Conservation (phyloP, 2,113 vertebrate genomes). For the Cyphomyrus discorhynchus region DNA sequence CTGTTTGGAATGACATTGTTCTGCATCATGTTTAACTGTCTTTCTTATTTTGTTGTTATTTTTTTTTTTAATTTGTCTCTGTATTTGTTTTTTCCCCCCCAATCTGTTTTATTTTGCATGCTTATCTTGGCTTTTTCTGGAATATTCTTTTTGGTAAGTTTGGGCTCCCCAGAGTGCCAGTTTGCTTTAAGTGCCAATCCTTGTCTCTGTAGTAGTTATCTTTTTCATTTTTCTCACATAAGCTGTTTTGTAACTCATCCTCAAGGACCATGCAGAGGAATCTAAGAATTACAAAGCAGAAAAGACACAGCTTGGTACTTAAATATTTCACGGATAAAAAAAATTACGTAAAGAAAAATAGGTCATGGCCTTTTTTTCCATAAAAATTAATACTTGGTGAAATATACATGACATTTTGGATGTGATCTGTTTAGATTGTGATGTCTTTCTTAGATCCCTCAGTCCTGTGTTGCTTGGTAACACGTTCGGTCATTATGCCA, state of each 20-base stretch:
- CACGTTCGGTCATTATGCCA: slow-evolving; percentile 20
- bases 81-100: slow-evolving; percentile 9
- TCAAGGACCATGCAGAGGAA: slow-evolving; percentile 30
- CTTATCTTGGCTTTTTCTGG: slow-evolving; percentile 99
- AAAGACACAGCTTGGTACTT: not conserved
- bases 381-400: not conserved
- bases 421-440: not conserved
- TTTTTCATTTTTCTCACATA: slow-evolving; percentile 42
- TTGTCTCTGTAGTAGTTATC: slow-evolving; percentile 41
- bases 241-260: slow-evolving; percentile 11
- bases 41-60: slow-evolving; percentile 6
- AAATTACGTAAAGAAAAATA: not conserved
- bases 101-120: slow-evolving; percentile 87
- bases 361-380: not conserved
- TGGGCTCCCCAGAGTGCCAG: slow-evolving; percentile 38
- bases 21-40: slow-evolving; percentile 15
- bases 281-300: slow-evolving; percentile 30
- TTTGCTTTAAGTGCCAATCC: slow-evolving; percentile 37
- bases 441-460: slow-evolving; percentile 37
- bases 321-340: not conserved
- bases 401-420: not conserved
- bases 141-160: slow-evolving; percentile 99
- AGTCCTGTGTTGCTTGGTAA: slow-evolving; percentile 30
- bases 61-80: slow-evolving; percentile 65
- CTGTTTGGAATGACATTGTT: slow-evolving; percentile 16